These are phyloP conservation scores for human DNA, from an alignment of 2,113 vertebrate genomes.

Conservation along the genomic window GRCh38 chr9:96816001-96816500, in stretches of 20 bases:
- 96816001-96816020: background rate
- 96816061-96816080: background rate
- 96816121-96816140: background rate
- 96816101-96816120: background rate
- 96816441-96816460: constrained; percentile 22
- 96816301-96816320: background rate
- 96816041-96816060: background rate
- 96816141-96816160: background rate
- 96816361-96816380: background rate
- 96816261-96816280: background rate
- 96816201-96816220: background rate
- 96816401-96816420: background rate
- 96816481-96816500: constrained; percentile 27
- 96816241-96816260: background rate
- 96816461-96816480: background rate
- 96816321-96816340: background rate
- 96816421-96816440: background rate
- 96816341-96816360: background rate
- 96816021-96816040: background rate
- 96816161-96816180: background rate
- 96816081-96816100: background rate
- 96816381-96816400: background rate
- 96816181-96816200: background rate
- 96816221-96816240: background rate
- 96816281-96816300: background rate